Percentiles rank a stretch among this genome's conserved stretches.
phyloP scores from a whole-genome alignment of 2,113 vertebrate genomes.

The Pseudopodoces humilis region DNA sequence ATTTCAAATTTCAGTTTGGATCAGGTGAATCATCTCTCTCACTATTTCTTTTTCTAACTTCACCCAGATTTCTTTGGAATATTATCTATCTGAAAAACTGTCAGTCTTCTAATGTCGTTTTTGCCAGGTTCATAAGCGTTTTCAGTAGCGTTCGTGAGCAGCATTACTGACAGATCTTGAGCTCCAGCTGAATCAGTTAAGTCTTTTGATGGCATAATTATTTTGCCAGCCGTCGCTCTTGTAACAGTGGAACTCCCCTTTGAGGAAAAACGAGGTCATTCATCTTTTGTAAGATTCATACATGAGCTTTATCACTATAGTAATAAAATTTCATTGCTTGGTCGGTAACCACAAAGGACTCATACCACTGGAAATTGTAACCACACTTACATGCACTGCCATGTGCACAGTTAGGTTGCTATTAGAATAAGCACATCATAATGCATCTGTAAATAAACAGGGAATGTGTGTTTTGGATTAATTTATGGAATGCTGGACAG shows the following conservation, averaged over 20 bases:
- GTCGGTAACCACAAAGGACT: not conserved
- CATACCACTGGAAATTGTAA: not conserved
- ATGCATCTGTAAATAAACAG: not conserved
- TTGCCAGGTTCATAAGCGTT: not conserved
- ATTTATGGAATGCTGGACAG: not conserved
- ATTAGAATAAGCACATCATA: not conserved
- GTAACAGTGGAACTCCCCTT: not conserved
- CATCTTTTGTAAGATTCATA: not conserved
- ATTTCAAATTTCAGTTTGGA: not conserved
- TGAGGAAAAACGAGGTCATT: not conserved
- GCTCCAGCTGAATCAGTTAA: not conserved
- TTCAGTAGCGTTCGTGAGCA: not conserved
- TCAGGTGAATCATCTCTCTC: not conserved
- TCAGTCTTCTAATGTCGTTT: not conserved
- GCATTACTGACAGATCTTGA: not conserved
- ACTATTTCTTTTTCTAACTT: not conserved
- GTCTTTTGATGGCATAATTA: not conserved
- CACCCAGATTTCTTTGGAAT: not conserved
- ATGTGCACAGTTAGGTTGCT: not conserved
- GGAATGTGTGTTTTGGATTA: not conserved
- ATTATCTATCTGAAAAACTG: not conserved
- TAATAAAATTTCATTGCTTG: not conserved
- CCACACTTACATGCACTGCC: accelerated
- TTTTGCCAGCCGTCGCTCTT: not conserved
- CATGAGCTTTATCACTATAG: not conserved